These are phyloP conservation scores for Camponotus fellah DNA, from an alignment of 2,888 invertebrate species.

Conservation along the genomic window DNA sequence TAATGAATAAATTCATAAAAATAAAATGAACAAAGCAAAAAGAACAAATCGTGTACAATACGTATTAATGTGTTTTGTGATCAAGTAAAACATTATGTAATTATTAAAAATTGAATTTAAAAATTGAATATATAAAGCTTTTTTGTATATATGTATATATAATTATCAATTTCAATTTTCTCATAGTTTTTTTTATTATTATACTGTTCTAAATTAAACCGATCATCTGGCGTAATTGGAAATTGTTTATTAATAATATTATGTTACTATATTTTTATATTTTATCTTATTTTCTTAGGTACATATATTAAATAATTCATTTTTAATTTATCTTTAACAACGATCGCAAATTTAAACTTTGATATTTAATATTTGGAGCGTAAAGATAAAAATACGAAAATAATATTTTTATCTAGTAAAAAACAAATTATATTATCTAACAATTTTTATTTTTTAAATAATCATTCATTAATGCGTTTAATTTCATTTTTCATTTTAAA, in stretches of 20 bases:
- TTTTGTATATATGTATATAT: neutral
- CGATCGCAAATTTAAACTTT: neutral
- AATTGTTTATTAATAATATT: neutral
- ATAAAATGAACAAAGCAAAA: neutral
- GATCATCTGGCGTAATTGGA: neutral
- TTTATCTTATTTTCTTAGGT: neutral
- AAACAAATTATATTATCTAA: neutral
- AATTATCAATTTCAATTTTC: neutral
- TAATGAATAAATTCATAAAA: neutral
- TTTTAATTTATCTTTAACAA: neutral
- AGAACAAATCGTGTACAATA: neutral
- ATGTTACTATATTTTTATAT: neutral
- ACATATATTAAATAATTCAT: neutral
- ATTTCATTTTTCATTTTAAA: constrained; percentile 12
- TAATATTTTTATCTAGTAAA: neutral
- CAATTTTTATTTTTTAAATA: neutral
- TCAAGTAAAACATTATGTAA: neutral
- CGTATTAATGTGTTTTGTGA: neutral
- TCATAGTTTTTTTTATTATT: neutral
- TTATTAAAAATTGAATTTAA: neutral
- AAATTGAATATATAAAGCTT: neutral
- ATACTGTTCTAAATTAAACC: neutral
- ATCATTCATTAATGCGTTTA: neutral
- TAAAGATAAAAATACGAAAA: neutral
- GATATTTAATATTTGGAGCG: neutral